Evolutionary conservation across 2,113 vertebrate genomes (phyloP), one percentile per base, ranked within the genome.

Genomic region (Grallaria varia): DNA sequence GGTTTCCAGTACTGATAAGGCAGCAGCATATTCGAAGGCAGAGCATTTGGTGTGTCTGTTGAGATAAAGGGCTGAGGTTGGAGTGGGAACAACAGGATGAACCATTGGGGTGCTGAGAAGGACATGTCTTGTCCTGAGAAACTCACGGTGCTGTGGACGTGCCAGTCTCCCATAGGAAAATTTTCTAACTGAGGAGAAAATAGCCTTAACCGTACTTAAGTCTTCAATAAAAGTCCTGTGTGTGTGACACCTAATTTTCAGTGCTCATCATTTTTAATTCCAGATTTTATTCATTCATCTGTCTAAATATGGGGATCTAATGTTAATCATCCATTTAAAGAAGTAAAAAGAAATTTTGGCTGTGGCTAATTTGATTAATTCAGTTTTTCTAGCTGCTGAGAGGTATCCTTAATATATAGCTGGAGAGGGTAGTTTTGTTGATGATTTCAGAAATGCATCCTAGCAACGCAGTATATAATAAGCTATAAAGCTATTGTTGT

Each of bases 381-480:
- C 11, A 23, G 2, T 45, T 91, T 83, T 90, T 83, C 47, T 44
- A 74, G 9, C 23, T 83, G 59, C 55, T 90, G 60, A 63, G 63
- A 92, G 35, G 8, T 63, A 33, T 31, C 28, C 39, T 90, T 81
- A 74, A 92, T 81, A 49, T 37, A 68, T 59, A 49, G 3, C 52
- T 75, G 10, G 53, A 69, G 50, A 85, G 27, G 9, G 44, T 71
- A 52, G 88, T 96, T 91, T 89, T 94, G 45, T 79, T 88, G 63
- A 52, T 89, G 71, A 85, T 81, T 93, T 75, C 86, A 81, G 59
- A 86, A 96, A 91, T 60, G 45, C 42, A 63, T 87, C 47, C 63
- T 80, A 80, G 79, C 71, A 83, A 74, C 10, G 1, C 16, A 40
- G 18, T 42, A 9, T 66, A 69, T 4, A 77, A 39, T 35, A 63